Base-by-base conservation (phyloP, 2,888 invertebrate species). In the Hofmannophila pseudospretella region DNA sequence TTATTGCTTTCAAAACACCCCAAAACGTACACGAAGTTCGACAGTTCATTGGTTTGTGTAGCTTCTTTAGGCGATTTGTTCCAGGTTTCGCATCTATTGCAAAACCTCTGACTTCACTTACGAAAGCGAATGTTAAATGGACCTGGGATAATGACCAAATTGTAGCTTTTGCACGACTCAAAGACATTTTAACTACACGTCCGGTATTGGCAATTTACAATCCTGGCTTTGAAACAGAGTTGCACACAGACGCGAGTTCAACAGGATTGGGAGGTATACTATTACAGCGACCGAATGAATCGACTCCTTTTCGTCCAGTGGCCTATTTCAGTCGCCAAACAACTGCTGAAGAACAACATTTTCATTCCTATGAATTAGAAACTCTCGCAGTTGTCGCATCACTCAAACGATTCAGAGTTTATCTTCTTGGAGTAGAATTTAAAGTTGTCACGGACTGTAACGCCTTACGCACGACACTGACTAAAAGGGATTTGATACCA, bases 371-470 rank as follows among this genome's bases (percentile, higher is more conserved):
- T 2, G 36, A 75, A 31, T 35, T 65, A 4, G 72, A 74, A 36
- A 40, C 45, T 0, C 32, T 46, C 3, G 45, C 42, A 1, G 33
- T 46, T 2, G 38, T 43, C 3, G 33, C 28, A 10, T 32, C 39
- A 1, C 16, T 46, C 3, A 34, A 39, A 7, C 36, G 42, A 13
- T 44, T 45, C 20, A 11, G 45, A 1, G 33, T 36, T 3, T 45
- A 46, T 23, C 13, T 54, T 1, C 7, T 51, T 1, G 54, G 51
- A 5, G 25, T 41, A 2, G n/a, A 22, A 3, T 51, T 54, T 16
- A 49, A 32, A 22, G 28, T 54, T 0, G 31, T 49, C 2, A 64
- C 58, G 1, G 72, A 76, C 33, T 69, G 64, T 31, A 23, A 35
- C 23, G 49, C 63, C 1, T 25, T 68, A 1, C 58, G 57, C 19